Conservation (phyloP, 2,797 vertebrate species). For the Enteromius argenteus region DNA sequence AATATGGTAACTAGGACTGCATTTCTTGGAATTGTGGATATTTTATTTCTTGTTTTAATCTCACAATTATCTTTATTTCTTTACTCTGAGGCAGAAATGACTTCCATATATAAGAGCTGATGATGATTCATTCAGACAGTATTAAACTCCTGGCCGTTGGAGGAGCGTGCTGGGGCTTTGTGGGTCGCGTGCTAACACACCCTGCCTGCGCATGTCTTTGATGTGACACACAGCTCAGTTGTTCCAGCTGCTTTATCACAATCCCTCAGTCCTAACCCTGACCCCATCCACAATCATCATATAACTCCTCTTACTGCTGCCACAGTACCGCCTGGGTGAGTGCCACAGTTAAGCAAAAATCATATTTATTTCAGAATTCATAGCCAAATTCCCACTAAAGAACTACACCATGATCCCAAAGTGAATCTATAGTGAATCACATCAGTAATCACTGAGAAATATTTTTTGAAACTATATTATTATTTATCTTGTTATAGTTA, state of each 20-base stretch:
- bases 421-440: background rate
- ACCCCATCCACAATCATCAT: background rate
- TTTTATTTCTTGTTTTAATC: background rate
- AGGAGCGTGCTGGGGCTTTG: constrained; percentile 50
- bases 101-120: background rate
- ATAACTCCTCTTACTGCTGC: background rate
- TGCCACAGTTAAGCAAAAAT: constrained; percentile 49
- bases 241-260: constrained; percentile 52
- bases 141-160: background rate
- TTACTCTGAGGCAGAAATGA: constrained; percentile 8
- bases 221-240: constrained; percentile 56
- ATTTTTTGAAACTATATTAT: background rate
- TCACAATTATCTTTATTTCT: background rate
- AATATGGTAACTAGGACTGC: background rate
- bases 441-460: background rate
- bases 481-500: background rate
- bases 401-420: background rate
- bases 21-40: background rate
- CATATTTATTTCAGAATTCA: background rate
- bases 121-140: background rate
- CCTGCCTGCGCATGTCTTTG: constrained; percentile 52
- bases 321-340: background rate
- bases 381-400: background rate
- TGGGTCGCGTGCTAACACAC: constrained; percentile 47
- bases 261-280: constrained; percentile 24